Conservation (phyloP, 2,888 invertebrate genomes). For the Hydrotaea diabolus region DNA sequence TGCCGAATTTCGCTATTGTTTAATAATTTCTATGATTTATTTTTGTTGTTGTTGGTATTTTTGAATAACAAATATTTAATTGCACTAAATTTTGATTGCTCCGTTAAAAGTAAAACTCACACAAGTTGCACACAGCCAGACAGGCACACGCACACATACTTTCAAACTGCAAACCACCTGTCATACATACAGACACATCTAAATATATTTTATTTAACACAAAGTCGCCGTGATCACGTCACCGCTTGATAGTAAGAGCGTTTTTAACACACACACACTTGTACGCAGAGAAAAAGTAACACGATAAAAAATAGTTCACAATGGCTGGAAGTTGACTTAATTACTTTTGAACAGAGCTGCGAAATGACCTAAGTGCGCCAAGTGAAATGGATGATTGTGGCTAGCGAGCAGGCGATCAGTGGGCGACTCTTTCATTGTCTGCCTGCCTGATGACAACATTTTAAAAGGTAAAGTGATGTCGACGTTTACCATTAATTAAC, state of each 20-base stretch:
- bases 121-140: slow-evolving; percentile 21
- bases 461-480: neutral
- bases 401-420: neutral
- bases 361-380: slow-evolving; percentile 26
- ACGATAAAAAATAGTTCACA: slow-evolving; percentile 33
- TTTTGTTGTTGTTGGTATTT: no score
- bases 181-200: slow-evolving; percentile 8
- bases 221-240: slow-evolving; percentile 28
- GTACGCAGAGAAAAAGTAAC: no score
- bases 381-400: slow-evolving; percentile 29
- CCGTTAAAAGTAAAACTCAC: slow-evolving; percentile 53
- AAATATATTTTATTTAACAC: neutral
- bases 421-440: slow-evolving; percentile 6
- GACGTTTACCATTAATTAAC: slow-evolving; percentile 3
- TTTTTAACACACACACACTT: no score
- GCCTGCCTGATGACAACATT: neutral
- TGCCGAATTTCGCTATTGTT: neutral
- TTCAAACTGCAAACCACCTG: neutral
- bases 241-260: slow-evolving; percentile 33
- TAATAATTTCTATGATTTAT: slow-evolving; percentile 41
- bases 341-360: neutral
- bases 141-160: neutral
- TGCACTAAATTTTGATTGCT: slow-evolving; percentile 49
- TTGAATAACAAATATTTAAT: slow-evolving; percentile 51
- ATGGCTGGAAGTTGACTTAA: slow-evolving; percentile 35